These are phyloP conservation scores for Cataglyphis rosenhaueri DNA, from an alignment of 2,888 invertebrate species.

Conservation along the genomic window DNA sequence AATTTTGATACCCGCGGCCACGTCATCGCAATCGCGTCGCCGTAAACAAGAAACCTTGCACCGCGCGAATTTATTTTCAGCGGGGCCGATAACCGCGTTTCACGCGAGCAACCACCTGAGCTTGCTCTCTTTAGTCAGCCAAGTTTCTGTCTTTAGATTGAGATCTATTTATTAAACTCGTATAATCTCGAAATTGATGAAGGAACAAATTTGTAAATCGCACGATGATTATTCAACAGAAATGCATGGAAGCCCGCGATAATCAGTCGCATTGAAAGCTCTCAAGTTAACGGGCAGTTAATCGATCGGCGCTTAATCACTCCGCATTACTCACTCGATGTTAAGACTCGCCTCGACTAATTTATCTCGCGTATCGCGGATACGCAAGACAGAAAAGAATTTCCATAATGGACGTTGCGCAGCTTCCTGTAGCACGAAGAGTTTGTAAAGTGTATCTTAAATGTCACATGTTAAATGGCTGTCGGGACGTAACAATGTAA, in stretches of 20 bases:
- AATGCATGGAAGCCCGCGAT: background rate
- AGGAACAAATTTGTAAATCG: background rate
- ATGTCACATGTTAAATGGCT: conserved; percentile 16
- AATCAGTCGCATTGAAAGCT: background rate
- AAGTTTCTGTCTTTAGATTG: background rate
- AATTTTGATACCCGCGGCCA: conserved; percentile 62
- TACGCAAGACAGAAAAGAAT: conserved; percentile 17
- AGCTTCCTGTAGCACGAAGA: conserved; percentile 39
- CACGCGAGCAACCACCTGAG: conserved; percentile 32
- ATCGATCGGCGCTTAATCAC: conserved; percentile 70
- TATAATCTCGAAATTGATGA: background rate
- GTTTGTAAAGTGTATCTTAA: conserved; percentile 17
- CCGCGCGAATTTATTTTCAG: conserved; percentile 43
- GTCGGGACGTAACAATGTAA: conserved; percentile 22
- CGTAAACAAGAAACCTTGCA: conserved; percentile 62
- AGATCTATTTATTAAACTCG: background rate
- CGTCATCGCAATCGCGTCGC: conserved; percentile 48
- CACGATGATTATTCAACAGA: background rate
- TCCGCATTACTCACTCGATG: conserved; percentile 66
- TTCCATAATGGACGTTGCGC: conserved; percentile 32
- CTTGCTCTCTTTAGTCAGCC: background rate
- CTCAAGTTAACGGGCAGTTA: conserved; percentile 33
- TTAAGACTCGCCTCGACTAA: conserved; percentile 72
- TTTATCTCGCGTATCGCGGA: conserved; percentile 64
- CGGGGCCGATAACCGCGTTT: conserved; percentile 49